phyloP scores from a whole-genome alignment of 2,113 vertebrate genomes.

The Thamnaconus septentrionalis region DNA sequence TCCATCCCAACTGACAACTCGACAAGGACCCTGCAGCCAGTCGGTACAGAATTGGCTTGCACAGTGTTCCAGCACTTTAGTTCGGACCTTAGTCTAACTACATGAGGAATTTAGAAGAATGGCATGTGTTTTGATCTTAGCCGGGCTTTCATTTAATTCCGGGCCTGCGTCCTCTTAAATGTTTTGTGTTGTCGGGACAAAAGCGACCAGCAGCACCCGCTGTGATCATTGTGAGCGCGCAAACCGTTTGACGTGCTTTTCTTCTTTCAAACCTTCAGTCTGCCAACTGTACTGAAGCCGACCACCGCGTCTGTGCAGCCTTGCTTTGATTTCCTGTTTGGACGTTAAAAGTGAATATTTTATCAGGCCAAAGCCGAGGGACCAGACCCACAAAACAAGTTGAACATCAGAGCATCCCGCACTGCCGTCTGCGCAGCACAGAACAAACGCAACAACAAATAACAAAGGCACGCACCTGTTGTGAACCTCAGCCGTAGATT shows the following conservation, averaged over 20 bases:
- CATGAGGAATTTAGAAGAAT: too few species aligned
- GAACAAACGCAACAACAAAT: constrained; percentile 8
- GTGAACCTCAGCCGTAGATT: background rate
- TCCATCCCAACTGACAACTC: too few species aligned
- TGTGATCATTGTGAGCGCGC: too few species aligned
- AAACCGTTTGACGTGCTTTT: background rate
- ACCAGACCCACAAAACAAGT: constrained; percentile 13
- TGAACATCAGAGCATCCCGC: constrained; percentile 17
- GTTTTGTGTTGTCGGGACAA: too few species aligned
- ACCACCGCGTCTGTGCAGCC: constrained; percentile 22
- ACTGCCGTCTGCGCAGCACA: constrained; percentile 1
- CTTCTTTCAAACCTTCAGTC: constrained; percentile 10
- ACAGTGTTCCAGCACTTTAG: too few species aligned
- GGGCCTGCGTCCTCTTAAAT: too few species aligned
- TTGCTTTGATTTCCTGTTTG: constrained; percentile 28
- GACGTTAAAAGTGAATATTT: constrained; percentile 44
- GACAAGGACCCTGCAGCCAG: too few species aligned
- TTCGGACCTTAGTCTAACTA: too few species aligned
- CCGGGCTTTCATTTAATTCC: too few species aligned
- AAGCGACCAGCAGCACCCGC: too few species aligned
- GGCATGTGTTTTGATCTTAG: too few species aligned
- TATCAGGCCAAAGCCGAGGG: constrained; percentile 13
- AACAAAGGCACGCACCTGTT: background rate
- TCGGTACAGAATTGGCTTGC: too few species aligned
- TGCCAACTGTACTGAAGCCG: constrained; percentile 5